phyloP scores from a whole-genome alignment of 1,140 invertebrate species.

The Polypedilum vanderplanki region DNA sequence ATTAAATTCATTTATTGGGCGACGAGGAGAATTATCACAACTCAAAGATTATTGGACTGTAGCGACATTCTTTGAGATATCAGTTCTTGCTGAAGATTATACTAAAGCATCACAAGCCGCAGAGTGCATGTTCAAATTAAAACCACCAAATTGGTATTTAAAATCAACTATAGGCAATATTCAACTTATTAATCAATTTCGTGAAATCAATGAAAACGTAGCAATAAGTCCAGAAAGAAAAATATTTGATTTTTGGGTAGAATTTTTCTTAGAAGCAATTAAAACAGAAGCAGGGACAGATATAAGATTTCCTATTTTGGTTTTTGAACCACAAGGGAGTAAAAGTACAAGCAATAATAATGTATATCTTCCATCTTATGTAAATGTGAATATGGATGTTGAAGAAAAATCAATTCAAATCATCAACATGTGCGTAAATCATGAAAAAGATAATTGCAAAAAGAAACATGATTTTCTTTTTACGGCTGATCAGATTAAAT shows the following conservation, averaged over 20 bases:
- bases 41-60: slow-evolving; percentile 99
- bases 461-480: slow-evolving; percentile 93
- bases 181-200: slow-evolving; percentile 85
- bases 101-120: slow-evolving; percentile 95
- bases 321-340: slow-evolving; percentile 83
- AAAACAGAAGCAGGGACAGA: slow-evolving; percentile 67
- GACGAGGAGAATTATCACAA: slow-evolving; percentile 89
- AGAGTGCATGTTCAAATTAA: slow-evolving; percentile 97
- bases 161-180: slow-evolving; percentile 99
- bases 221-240: slow-evolving; percentile 65
- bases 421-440: slow-evolving; percentile 73
- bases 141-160: slow-evolving; percentile 97
- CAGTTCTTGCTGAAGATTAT: slow-evolving; percentile 95
- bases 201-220: slow-evolving; percentile 46
- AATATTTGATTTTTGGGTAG: slow-evolving; percentile 96
- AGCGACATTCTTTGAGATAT: slow-evolving; percentile 99
- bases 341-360: slow-evolving; percentile 22
- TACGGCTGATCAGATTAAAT: slow-evolving; percentile 83
- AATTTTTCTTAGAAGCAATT: slow-evolving; percentile 94
- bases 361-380: slow-evolving; percentile 87
- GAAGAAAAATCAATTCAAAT: slow-evolving; percentile 87
- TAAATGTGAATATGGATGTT: slow-evolving; percentile 88
- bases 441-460: slow-evolving; percentile 65
- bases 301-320: slow-evolving; percentile 80
- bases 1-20: slow-evolving; percentile 95